These are phyloP conservation scores for Pseudorectes ferrugineus DNA, from an alignment of 2,113 vertebrate genomes.

Conservation along the genomic window DNA sequence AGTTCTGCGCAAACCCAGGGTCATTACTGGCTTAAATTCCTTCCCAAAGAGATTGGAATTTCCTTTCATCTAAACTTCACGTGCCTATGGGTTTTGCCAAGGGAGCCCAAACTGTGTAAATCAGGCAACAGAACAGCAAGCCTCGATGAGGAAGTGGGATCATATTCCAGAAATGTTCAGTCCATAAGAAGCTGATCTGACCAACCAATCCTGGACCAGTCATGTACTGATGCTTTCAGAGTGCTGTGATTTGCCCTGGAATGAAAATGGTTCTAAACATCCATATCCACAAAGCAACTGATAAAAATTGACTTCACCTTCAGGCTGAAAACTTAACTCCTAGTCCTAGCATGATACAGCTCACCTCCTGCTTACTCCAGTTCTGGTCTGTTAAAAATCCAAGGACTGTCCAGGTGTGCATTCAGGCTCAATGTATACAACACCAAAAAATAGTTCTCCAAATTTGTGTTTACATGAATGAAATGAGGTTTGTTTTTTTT, in stretches of 20 bases:
- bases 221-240: not conserved
- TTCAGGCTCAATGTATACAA: not conserved
- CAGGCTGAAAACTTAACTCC: not conserved
- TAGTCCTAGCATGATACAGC: not conserved
- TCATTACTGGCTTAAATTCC: not conserved
- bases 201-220: not conserved
- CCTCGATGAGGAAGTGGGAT: not conserved
- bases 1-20: not conserved
- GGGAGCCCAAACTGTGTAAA: not conserved
- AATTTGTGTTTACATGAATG: not conserved
- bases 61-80: not conserved
- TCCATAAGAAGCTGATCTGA: not conserved
- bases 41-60: not conserved
- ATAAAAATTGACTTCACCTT: not conserved
- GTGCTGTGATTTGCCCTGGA: not conserved
- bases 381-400: not conserved
- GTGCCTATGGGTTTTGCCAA: not conserved
- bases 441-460: not conserved
- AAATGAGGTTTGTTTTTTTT: not conserved
- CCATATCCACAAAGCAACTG: not conserved
- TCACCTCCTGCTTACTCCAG: not conserved
- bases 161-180: not conserved
- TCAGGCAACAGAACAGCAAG: not conserved
- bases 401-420: not conserved
- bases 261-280: not conserved